A percentile compares a stretch with the other conserved stretches of the same genome.
Evolutionary conservation across 2,113 vertebrate species (phyloP).

Genomic region (Oxyruncus cristatus): DNA sequence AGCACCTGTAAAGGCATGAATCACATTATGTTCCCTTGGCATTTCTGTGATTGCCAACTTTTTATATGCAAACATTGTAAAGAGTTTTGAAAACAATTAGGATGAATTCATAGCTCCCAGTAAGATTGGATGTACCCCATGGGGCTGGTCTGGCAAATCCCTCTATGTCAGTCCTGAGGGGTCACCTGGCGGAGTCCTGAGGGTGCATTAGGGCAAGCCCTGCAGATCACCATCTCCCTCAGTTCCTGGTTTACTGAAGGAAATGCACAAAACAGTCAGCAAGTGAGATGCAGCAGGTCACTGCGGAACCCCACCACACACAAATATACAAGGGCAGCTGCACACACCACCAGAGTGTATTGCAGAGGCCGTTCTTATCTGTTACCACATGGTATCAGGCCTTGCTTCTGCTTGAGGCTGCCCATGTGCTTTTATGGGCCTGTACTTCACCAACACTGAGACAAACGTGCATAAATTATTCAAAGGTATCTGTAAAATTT

Average conservation of each 20-base stretch:
- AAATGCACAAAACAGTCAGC: background rate
- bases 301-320: background rate
- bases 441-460: background rate
- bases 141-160: background rate
- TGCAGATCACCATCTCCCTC: background rate
- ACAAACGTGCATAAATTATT: background rate
- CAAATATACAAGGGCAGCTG: background rate
- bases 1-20: background rate
- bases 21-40: background rate
- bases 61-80: background rate
- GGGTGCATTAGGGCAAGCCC: background rate
- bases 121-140: background rate
- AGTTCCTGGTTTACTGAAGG: background rate
- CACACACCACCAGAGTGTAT: background rate
- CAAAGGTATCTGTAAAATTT: background rate
- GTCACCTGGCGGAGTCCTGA: accelerated
- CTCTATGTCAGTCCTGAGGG: accelerated
- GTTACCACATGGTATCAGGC: background rate
- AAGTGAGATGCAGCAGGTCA: background rate
- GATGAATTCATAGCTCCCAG: background rate
- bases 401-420: slow-evolving; percentile 2
- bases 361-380: background rate
- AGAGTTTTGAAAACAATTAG: background rate
- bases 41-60: background rate
- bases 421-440: background rate